Evolutionary conservation across 2,888 invertebrate species (phyloP).

Genomic region (Melanostoma scalare): DNA sequence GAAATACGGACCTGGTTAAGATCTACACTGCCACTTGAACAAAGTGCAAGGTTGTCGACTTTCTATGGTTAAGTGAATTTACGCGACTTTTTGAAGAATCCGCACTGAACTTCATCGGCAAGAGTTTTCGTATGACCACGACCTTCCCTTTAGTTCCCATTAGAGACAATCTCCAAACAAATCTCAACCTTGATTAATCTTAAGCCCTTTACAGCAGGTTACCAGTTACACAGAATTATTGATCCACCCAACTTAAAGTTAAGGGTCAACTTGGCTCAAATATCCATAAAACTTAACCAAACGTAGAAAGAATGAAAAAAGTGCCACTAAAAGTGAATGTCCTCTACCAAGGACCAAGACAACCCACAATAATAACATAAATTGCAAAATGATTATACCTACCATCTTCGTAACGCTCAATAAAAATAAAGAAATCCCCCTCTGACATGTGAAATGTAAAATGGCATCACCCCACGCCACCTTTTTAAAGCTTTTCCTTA

Average conservation of each 20-base stretch:
- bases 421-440: constrained; percentile 69
- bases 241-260: constrained; percentile 17
- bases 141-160: too few relatives aligned
- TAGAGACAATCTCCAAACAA: too few relatives aligned
- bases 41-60: too few relatives aligned
- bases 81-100: too few relatives aligned
- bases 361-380: constrained; percentile 40
- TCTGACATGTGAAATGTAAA: constrained; percentile 72
- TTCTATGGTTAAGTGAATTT: too few relatives aligned
- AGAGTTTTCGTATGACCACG: too few relatives aligned
- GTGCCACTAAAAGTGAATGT: constrained; percentile 20
- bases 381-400: constrained; percentile 53
- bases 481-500: constrained; percentile 28
- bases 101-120: too few relatives aligned
- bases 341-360: constrained; percentile 4
- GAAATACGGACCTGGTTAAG: too few relatives aligned
- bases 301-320: constrained; percentile 11
- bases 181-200: not conserved
- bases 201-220: not conserved
- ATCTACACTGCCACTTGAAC: too few relatives aligned
- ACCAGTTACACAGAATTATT: constrained; percentile 8
- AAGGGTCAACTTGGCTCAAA: constrained; percentile 53
- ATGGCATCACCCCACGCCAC: constrained; percentile 56
- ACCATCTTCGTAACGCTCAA: constrained; percentile 62
- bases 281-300: constrained; percentile 56